Conservation (phyloP, 1,140 invertebrate species). For the Trichonephila clavipes region DNA sequence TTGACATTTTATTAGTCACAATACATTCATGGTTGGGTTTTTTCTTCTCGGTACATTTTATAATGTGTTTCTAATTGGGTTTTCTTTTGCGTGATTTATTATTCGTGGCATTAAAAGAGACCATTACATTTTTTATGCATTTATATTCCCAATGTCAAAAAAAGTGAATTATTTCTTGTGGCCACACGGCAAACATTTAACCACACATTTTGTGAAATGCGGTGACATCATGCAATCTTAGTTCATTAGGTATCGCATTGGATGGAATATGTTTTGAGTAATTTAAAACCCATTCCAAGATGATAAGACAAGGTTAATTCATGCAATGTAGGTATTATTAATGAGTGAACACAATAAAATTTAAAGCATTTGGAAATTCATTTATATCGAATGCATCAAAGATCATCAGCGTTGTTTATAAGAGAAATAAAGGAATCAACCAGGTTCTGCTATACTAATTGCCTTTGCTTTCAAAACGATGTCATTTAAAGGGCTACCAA, state of each 20-base stretch:
- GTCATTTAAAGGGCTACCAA: no score
- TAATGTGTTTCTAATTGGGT: background rate
- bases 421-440: no score
- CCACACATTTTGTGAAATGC: background rate
- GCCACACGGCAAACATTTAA: background rate
- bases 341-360: background rate
- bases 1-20: constrained; percentile 54
- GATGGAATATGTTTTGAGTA: background rate
- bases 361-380: background rate
- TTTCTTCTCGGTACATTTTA: background rate
- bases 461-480: no score
- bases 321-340: background rate
- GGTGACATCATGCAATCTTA: background rate
- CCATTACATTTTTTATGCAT: background rate
- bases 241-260: background rate
- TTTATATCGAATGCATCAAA: no score
- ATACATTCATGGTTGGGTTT: background rate
- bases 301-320: background rate
- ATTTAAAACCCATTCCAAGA: background rate
- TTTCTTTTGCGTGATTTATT: background rate
- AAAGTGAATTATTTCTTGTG: background rate
- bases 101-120: background rate
- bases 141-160: background rate
- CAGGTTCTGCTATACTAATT: no score
- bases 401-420: no score